Evolutionary conservation across 2,888 invertebrate species (phyloP), one percentile per base, ranked within the genome.

Genomic region (Ormia ochracea): DNA sequence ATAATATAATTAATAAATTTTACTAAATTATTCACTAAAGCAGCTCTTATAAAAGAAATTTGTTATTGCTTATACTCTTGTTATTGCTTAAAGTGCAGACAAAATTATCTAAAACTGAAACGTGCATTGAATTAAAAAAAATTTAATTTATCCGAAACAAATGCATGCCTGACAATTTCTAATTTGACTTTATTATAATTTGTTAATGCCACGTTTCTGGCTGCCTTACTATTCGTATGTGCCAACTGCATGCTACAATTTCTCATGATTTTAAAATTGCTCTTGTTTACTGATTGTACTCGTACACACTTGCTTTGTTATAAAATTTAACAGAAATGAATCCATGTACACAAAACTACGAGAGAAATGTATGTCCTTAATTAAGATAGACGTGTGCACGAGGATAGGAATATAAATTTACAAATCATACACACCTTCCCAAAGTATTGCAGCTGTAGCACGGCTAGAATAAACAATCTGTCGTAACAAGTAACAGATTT

Each of bases 361-460:
- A 41, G 26, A 52, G 7, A 21, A n/a, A 9, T 69, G 7, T 21
- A 58, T 54, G 45, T 21, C 41, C 54, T 41, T 41, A 66, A 43
- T 66, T 66, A 33, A 68, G 56, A 56, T 45, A 56, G 54, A 54
- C 66, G 9, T 41, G 38, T 45, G 66, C 54, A 69, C 48, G 69
- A 41, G 58, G 3, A 58, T 3, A 38, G 12, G n/a, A 50, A 36
- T 36, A 23, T 54, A 56, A n/a, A 68, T 56, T 38, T 50, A 36
- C 10, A 23, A 14, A 14, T 33, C n/a, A 6, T 33, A 65, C 17
- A 21, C 9, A 4, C 7, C 41, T 5, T 17, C 1, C 38, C 5
- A 38, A 36, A 17, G 6, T 36, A 9, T 41, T n/a, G n/a, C n/a
- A n/a, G 31, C 26, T 19, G 5, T 14, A 23, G 31, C 6, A 36